A percentile compares a stretch with the other conserved stretches of the same genome.
Evolutionary conservation across 2,113 vertebrate species (phyloP).

Genomic region (Aptenodytes forsteri): DNA sequence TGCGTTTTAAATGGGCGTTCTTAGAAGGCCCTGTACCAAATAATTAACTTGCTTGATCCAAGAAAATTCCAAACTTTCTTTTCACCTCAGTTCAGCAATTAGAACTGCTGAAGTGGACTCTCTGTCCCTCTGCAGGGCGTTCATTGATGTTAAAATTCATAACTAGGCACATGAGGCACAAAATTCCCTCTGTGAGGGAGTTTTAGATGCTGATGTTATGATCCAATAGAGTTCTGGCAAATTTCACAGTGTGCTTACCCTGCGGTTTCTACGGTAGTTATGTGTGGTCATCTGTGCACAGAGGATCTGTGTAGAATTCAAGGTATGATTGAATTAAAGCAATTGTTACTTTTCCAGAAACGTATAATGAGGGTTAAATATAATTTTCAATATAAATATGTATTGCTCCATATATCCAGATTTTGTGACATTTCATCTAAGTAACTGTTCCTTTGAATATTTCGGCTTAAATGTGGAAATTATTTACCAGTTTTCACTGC

Average conservation of each 20-base stretch:
- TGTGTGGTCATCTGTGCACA: neutral
- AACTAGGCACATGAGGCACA: neutral
- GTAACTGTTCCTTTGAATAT: constrained; percentile 47
- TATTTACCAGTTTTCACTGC: constrained; percentile 63
- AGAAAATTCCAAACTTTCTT: neutral
- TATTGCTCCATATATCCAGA: constrained; percentile 24
- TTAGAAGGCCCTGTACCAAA: neutral
- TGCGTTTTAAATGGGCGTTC: neutral
- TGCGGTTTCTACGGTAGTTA: neutral
- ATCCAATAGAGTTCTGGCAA: neutral
- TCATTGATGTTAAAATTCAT: neutral
- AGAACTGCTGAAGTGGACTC: neutral
- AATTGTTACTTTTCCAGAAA: constrained; percentile 24
- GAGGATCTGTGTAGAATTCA: neutral
- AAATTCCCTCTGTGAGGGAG: neutral
- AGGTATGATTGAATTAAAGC: constrained; percentile 76
- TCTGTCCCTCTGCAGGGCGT: neutral
- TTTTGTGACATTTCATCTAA: constrained; percentile 4
- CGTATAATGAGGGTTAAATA: constrained; percentile 77
- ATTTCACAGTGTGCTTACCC: neutral
- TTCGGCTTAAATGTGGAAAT: constrained; percentile 63
- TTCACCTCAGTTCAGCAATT: neutral
- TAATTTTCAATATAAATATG: neutral
- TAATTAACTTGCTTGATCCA: neutral
- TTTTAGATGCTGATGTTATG: neutral